Evolutionary conservation across 2,113 vertebrate species (phyloP).

Genomic region (Mesocricetus auratus): DNA sequence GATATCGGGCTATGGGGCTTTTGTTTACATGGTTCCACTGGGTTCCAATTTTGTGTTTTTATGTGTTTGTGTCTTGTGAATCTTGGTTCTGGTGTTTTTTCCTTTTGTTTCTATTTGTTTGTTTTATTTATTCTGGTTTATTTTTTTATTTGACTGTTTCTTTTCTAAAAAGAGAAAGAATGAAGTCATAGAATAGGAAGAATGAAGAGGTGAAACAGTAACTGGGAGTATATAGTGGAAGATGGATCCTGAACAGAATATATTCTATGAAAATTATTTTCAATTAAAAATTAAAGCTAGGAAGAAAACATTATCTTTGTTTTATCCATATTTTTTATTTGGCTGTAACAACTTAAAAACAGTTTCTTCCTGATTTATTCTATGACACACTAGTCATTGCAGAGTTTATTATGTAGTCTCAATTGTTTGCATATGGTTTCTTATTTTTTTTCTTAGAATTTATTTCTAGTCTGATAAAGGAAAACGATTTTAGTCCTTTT

Average conservation of each 20-base stretch:
- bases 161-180: neutral
- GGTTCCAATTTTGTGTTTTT: neutral
- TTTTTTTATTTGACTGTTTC: neutral
- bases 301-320: neutral
- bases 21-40: too few relatives aligned
- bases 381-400: neutral
- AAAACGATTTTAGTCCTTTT: neutral
- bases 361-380: neutral
- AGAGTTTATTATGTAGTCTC: neutral
- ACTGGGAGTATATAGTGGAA: neutral
- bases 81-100: neutral
- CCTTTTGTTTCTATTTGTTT: rapidly evolving
- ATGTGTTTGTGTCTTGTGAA: neutral
- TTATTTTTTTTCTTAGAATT: neutral
- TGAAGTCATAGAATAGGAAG: neutral
- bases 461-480: neutral
- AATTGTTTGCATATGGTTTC: neutral
- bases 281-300: neutral
- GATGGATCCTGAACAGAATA: neutral
- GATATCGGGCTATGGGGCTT: too few relatives aligned
- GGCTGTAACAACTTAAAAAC: neutral
- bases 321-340: neutral
- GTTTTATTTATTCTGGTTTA: neutral
- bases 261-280: neutral
- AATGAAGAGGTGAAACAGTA: neutral